Conservation (phyloP, 1,140 invertebrate genomes). For the Tetramorium simillimum region DNA sequence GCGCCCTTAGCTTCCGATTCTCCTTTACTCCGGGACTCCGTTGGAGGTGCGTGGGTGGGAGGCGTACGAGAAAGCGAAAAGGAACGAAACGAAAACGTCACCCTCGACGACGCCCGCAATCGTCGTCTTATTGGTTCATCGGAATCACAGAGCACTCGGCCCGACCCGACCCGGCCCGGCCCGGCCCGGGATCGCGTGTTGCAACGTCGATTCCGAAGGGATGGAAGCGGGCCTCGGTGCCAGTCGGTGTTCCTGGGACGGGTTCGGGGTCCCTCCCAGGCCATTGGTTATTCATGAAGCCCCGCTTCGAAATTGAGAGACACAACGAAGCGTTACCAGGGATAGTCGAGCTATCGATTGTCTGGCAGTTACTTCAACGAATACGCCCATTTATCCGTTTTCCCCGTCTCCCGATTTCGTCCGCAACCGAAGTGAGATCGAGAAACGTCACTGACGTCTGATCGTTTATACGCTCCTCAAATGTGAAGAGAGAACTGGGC, state of each 20-base stretch:
- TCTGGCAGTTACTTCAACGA: constrained; percentile 81
- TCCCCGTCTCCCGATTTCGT: constrained; percentile 39
- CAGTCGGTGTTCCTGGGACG: constrained; percentile 82
- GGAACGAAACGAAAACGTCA: constrained; percentile 52
- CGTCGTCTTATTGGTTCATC: constrained; percentile 69
- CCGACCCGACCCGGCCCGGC: constrained; percentile 37
- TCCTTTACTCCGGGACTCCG: background rate
- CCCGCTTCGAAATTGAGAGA: constrained; percentile 82
- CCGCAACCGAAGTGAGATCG: constrained; percentile 30
- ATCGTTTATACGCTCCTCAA: constrained; percentile 32
- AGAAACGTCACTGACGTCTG: constrained; percentile 52
- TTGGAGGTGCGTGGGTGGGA: background rate
- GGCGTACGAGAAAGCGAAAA: constrained; percentile 21
- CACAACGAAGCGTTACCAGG: constrained; percentile 80
- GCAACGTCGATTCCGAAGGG: constrained; percentile 71
- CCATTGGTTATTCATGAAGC: constrained; percentile 84
- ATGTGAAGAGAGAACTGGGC: background rate
- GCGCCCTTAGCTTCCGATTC: constrained; percentile 35
- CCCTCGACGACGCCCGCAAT: constrained; percentile 55
- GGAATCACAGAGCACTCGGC: constrained; percentile 59
- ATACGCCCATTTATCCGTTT: constrained; percentile 78
- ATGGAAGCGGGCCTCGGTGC: constrained; percentile 77
- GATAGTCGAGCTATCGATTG: constrained; percentile 82
- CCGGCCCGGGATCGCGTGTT: constrained; percentile 69
- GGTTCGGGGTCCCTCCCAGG: constrained; percentile 76